A percentile compares a stretch with the other conserved stretches of the same genome.
These are phyloP conservation scores for Ianthella basta DNA, from an alignment of 37 sponge, comb jelly and placozoan genomes.

Conservation along the genomic window DNA sequence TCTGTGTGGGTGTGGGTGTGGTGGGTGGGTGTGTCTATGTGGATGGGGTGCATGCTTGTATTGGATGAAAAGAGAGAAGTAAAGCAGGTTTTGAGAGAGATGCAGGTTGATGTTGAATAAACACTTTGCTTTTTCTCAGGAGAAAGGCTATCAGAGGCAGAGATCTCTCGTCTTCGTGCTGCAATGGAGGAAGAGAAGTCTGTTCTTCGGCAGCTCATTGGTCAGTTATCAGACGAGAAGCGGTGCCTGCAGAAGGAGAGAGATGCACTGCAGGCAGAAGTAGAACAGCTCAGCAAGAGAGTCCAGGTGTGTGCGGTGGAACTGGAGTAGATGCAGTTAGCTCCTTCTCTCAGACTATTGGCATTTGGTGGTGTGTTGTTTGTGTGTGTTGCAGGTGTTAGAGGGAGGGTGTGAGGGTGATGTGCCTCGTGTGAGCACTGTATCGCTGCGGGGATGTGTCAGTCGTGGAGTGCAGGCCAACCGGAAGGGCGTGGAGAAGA, in stretches of 20 bases:
- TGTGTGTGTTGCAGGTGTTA: neutral
- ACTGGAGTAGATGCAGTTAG: too few species aligned
- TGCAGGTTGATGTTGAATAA: neutral
- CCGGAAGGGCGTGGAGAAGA: neutral
- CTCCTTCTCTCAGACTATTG: too few species aligned
- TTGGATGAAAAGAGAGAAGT: too few species aligned
- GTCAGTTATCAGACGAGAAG: slow-evolving; percentile 5
- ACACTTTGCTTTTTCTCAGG: neutral
- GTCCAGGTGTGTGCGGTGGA: too few species aligned
- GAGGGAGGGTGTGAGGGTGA: slow-evolving; percentile 7
- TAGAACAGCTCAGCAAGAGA: neutral
- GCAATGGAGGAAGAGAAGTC: slow-evolving; percentile 1
- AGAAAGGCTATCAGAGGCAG: neutral
- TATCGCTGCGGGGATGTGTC: too few species aligned
- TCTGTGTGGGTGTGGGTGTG: neutral
- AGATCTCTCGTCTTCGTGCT: neutral
- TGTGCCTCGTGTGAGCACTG: neutral
- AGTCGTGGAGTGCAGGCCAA: too few species aligned
- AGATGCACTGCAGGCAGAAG: neutral
- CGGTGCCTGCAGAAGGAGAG: slow-evolving; percentile 15
- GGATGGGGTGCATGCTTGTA: too few species aligned
- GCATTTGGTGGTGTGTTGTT: too few species aligned
- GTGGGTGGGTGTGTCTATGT: neutral
- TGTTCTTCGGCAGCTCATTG: neutral
- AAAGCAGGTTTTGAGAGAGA: too few species aligned